Evolutionary conservation across 2,113 vertebrate genomes (phyloP), one percentile per base, ranked within the genome.

Genomic region (Otolemur garnettii): DNA sequence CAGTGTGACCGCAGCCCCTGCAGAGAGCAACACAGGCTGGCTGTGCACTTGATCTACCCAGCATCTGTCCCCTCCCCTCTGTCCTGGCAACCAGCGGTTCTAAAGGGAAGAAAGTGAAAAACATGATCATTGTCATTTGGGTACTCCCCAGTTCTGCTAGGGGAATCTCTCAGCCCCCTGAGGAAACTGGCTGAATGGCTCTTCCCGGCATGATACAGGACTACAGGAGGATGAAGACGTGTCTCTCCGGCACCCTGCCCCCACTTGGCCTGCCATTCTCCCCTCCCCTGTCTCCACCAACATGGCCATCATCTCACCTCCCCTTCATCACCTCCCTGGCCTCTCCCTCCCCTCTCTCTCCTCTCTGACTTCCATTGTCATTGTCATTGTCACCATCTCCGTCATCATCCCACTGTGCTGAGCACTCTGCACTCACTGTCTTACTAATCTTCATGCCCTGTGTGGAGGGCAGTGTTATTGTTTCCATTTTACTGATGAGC

Each of bases 1-100:
- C n/a, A 0, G 0, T 22, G n/a, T 17, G 30, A 30, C 33, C 33
- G 33, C 1, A 4, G 14, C 30, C 33, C 30, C 66, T 28, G 19
- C 64, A 45, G 53, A 72, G 42, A 72, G 42, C 0, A 10, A 64
- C 60, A 5, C 1, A 21, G 33, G 0, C 62, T 35, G 57, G 53
- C 26, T 50, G 17, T 35, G 72, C 30, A n/a, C 15, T 0, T 0
- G 38, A 9, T 26, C 62, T 35, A 5, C 10, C 50, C 17, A 0
- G 11, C 30, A 19, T 15, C 55, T 59, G 26, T 21, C 21, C 38
- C 71, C 62, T 87, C n/a, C 26, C 57, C 72, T 75, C 66, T 28
- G 59, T 38, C 33, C 15, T 12, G 57, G 81, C 10, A 83, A 26
- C 64, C 33, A 66, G 28, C 53, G 83, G 85, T n/a, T 18, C 68